phyloP scores from a whole-genome alignment of 2,888 invertebrate genomes.

The Cynaeus angustus region DNA sequence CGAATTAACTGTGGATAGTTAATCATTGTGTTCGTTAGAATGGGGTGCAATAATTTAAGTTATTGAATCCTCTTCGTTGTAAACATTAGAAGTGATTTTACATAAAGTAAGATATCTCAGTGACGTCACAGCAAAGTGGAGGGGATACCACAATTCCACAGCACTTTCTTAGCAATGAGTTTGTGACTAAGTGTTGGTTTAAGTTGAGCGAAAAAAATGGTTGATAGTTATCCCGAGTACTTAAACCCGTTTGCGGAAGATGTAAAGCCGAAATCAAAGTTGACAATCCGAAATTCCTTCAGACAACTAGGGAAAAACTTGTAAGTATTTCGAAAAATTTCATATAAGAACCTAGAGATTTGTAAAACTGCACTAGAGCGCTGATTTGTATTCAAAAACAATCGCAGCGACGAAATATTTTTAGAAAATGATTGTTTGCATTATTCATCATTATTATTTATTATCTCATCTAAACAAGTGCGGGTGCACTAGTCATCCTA shows the following conservation, averaged over 20 bases:
- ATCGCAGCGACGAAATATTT: not conserved
- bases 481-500: not conserved
- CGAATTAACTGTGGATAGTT: not conserved
- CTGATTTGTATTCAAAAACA: not conserved
- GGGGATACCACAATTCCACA: conserved; percentile 38
- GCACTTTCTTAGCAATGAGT: conserved; percentile 28
- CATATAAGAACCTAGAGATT: not conserved
- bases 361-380: not conserved
- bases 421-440: conserved; percentile 1
- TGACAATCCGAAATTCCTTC: conserved; percentile 36
- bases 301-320: conserved; percentile 34
- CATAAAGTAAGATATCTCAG: conserved; percentile 17
- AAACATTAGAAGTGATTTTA: conserved; percentile 5
- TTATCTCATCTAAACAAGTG: not conserved
- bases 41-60: not conserved
- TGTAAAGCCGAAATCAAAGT: conserved; percentile 19
- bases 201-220: conserved; percentile 43
- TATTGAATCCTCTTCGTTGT: conserved; percentile 3
- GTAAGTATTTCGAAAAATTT: conserved; percentile 52
- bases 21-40: not conserved
- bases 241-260: conserved; percentile 85
- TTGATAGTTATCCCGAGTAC: conserved; percentile 80
- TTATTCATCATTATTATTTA: not conserved
- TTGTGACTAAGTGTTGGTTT: conserved; percentile 27
- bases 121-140: conserved; percentile 46